Percentiles rank a stretch among this genome's conserved stretches.
Conservation (phyloP, 2,888 invertebrate species). For the Sussaba pulchella region DNA sequence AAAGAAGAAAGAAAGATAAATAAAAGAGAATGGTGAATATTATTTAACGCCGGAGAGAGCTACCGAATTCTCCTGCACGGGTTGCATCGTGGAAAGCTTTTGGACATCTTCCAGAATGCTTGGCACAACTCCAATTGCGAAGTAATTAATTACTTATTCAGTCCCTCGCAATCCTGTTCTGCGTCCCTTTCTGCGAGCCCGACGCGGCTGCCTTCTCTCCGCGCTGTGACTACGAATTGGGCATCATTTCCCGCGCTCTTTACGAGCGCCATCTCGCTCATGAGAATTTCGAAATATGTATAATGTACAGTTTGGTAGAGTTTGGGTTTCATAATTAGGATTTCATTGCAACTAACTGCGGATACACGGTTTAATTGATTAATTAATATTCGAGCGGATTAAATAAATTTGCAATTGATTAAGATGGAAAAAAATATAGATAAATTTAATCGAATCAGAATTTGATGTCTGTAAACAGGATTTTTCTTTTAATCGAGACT, state of each 20-base stretch:
- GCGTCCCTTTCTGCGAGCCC: conserved; percentile 4
- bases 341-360: conserved; percentile 3
- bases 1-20: not conserved
- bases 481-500: too few relatives aligned
- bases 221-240: conserved; percentile 51
- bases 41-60: conserved; percentile 64
- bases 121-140: conserved; percentile 70
- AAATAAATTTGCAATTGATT: not conserved
- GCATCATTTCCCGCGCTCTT: conserved; percentile 45
- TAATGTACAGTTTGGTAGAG: not conserved
- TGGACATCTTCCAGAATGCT: conserved; percentile 71
- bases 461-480: too few relatives aligned
- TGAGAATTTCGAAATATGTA: conserved; percentile 33
- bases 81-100: conserved; percentile 62
- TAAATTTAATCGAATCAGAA: not conserved
- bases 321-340: not conserved
- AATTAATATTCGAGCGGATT: too few relatives aligned
- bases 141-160: conserved; percentile 73
- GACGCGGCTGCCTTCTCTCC: conserved; percentile 37
- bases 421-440: too few relatives aligned
- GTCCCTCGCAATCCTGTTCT: conserved; percentile 50
- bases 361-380: not conserved
- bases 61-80: conserved; percentile 50
- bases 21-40: conserved; percentile 44
- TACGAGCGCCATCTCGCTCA: conserved; percentile 37